These are phyloP conservation scores for Carcina quercana DNA, from an alignment of 2,888 invertebrate species.

Conservation along the genomic window DNA sequence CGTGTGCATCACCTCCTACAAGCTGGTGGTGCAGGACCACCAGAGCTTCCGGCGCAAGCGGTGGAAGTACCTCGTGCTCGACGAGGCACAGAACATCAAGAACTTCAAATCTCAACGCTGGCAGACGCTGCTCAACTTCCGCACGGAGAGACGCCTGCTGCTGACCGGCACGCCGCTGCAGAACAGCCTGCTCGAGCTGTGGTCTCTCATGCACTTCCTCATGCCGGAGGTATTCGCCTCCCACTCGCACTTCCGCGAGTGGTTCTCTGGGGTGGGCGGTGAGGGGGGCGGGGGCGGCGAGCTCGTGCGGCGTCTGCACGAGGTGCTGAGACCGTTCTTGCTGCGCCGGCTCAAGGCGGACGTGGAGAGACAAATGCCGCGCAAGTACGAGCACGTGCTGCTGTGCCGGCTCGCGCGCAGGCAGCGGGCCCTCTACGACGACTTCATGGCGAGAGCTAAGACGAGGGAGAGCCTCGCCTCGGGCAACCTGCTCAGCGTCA, in stretches of 20 bases:
- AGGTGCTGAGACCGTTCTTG: constrained; percentile 92
- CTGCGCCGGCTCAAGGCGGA: constrained; percentile 93
- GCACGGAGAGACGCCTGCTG: constrained; percentile 90
- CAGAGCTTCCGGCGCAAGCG: constrained; percentile 97
- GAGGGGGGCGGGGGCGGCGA: constrained; percentile 41
- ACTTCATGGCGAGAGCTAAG: constrained; percentile 97
- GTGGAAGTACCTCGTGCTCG: constrained; percentile 98
- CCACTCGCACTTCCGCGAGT: constrained; percentile 96
- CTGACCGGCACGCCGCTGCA: constrained; percentile 97
- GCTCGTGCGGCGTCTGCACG: constrained; percentile 50
- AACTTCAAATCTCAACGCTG: constrained; percentile 99
- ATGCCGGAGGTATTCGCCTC: constrained; percentile 98
- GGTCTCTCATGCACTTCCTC: constrained; percentile 98
- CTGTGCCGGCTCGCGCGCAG: constrained; percentile 96
- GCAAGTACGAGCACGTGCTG: constrained; percentile 95
- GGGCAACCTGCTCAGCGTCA: constrained; percentile 95
- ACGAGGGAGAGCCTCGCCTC: constrained; percentile 94
- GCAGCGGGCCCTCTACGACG: constrained; percentile 98
- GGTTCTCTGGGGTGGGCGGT: constrained; percentile 96
- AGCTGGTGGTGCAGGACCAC: constrained; percentile 98
- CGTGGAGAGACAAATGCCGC: constrained; percentile 97
- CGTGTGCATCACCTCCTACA: constrained; percentile 98
- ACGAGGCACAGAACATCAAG: constrained; percentile 99
- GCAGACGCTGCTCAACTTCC: constrained; percentile 96
- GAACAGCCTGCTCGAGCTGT: constrained; percentile 96